Percentiles rank a stretch among this genome's conserved stretches.
These are phyloP conservation scores for Tupaia tana DNA, from an alignment of 2,113 vertebrate species.

Conservation along the genomic window DNA sequence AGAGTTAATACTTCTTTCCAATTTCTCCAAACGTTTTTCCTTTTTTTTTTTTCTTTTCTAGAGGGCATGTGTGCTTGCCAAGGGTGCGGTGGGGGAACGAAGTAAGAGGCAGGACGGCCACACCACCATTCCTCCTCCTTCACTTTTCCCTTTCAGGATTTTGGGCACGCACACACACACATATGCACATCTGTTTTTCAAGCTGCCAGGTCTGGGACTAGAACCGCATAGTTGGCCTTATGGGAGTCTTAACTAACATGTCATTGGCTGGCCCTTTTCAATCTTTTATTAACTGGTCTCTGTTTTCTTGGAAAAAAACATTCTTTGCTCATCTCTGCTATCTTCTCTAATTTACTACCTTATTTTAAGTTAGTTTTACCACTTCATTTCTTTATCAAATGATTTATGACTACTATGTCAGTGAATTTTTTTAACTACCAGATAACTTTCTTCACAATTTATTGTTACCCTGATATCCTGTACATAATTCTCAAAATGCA, in stretches of 20 bases:
- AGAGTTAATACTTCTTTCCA: conserved; percentile 32
- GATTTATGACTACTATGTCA: background rate
- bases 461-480: background rate
- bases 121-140: too few relatives aligned
- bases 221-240: too few relatives aligned
- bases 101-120: too few relatives aligned
- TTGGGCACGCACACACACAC: too few relatives aligned
- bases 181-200: too few relatives aligned
- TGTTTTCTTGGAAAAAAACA: background rate
- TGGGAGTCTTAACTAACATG: too few relatives aligned
- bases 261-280: background rate
- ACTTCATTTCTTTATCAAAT: conserved; percentile 31
- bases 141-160: too few relatives aligned
- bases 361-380: conserved; percentile 47
- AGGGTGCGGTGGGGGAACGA: too few relatives aligned
- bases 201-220: too few relatives aligned
- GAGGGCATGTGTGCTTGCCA: too few relatives aligned
- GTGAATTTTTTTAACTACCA: background rate
- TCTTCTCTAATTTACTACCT: conserved; percentile 37
- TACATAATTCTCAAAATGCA: background rate
- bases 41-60: too few relatives aligned
- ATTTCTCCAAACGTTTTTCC: background rate
- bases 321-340: background rate
- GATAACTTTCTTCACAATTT: conserved; percentile 49
- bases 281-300: conserved; percentile 24